Base-by-base conservation (phyloP, 2,888 invertebrate species). In the Cataglyphis rosenhaueri region DNA sequence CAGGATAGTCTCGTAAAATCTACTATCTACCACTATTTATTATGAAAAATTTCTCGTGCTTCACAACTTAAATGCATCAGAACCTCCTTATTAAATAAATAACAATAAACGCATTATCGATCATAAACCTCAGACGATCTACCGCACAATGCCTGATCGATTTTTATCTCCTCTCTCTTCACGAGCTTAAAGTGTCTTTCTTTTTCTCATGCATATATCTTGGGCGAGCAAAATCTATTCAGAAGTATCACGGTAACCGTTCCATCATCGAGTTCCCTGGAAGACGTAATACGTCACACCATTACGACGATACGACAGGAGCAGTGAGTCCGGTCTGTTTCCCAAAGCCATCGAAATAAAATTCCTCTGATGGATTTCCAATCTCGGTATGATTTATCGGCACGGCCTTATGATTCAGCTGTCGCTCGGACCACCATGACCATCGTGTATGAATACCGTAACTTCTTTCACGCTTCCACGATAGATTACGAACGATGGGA, bases 351-450 rank as follows among this genome's bases (percentile, higher is more conserved):
- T 18, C 29, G 64, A 57, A 41, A 81, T 87, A 87, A 90, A 92
- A 91, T 89, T 87, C 85, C 85, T 85, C 84, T 88, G 92, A 92
- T 92, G 90, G 91, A 92, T 92, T 91, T 91, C 87, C 91, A 89
- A 91, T 88, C 85, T 84, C 71, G 55, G 74, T 87, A 85, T 92
- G 92, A 93, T 93, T 92, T 92, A 93, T 92, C 88, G 92, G 89
- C 85, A 87, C 83, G 88, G 91, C 91, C 88, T 89, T 86, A 87
- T 82, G 86, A 29, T 66, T 75, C 85, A 62, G 70, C 81, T 68
- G 64, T 78, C 75, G 75, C 68, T 57, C 59, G 44, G 59, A 65
- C 68, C 44, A 9, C 74, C 71, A n/a, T 75, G 35, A 70, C 70
- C 83, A 64, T 71, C 74, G 75, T 75, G 38, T 57, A 75, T 73